These are phyloP conservation scores for Thripadectes ignobilis DNA, from an alignment of 2,797 vertebrate genomes.

Conservation along the genomic window DNA sequence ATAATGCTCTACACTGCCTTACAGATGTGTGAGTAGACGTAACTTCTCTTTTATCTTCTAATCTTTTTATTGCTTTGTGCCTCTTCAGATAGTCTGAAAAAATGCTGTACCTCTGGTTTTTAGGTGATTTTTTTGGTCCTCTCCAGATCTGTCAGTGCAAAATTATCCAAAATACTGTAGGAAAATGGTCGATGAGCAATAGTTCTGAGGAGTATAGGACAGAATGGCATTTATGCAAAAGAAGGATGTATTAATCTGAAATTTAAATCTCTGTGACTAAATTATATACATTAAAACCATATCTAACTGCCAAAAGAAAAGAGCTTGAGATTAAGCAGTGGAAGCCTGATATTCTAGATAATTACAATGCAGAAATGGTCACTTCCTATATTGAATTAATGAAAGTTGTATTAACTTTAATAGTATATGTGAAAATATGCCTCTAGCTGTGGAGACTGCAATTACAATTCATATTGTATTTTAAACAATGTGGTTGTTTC, in stretches of 20 bases:
- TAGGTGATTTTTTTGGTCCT: rapidly evolving
- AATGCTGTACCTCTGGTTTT: background rate
- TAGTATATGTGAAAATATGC: background rate
- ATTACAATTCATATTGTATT: background rate
- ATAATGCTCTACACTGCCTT: background rate
- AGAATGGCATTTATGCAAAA: background rate
- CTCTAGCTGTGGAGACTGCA: background rate
- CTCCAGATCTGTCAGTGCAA: background rate
- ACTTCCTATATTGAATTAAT: background rate
- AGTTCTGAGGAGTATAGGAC: background rate
- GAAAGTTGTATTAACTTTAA: background rate
- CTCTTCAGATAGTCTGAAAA: background rate
- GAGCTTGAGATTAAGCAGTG: background rate
- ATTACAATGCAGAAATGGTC: background rate
- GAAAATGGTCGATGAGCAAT: background rate
- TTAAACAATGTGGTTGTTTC: background rate
- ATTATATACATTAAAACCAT: background rate
- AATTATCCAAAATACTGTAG: background rate
- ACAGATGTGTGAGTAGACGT: background rate
- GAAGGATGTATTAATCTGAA: background rate
- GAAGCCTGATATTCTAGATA: background rate
- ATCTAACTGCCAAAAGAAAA: background rate
- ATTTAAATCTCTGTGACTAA: background rate
- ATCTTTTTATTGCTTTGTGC: background rate
- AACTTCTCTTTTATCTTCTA: background rate